phyloP scores from a whole-genome alignment of 2,797 vertebrate species.

The Mastacembelus armatus region DNA sequence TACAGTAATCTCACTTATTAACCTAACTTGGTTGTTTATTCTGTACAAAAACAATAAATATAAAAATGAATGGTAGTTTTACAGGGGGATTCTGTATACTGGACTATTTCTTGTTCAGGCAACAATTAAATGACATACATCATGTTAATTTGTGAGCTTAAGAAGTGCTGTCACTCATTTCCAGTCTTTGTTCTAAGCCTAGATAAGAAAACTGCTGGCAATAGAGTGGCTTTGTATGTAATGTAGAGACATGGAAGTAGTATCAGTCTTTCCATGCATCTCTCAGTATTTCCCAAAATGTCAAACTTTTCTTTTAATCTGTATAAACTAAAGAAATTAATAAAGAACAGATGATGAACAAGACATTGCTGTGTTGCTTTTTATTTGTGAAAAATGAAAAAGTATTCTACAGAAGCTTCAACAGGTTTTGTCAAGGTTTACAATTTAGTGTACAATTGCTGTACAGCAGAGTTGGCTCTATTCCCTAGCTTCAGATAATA shows the following conservation, averaged over 20 bases:
- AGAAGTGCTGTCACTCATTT: not conserved
- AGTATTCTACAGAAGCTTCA: conserved; percentile 83
- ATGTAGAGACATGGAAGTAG: too few relatives aligned
- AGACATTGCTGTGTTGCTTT: conserved; percentile 51
- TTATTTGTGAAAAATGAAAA: conserved; percentile 64
- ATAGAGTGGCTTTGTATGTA: conserved; percentile 1
- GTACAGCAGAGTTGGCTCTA: conserved; percentile 54
- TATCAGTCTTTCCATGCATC: not conserved
- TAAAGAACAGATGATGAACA: conserved; percentile 59
- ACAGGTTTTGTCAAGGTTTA: conserved; percentile 62
- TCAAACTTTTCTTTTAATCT: conserved; percentile 18
- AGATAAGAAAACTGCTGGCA: not conserved
- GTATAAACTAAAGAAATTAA: conserved; percentile 44
- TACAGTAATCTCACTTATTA: not conserved
- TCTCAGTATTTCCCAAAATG: not conserved
- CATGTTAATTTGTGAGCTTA: not conserved
- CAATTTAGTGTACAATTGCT: conserved; percentile 46
- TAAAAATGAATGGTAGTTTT: too few relatives aligned
- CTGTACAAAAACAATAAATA: not conserved
- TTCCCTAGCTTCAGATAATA: conserved; percentile 18
- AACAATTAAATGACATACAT: not conserved
- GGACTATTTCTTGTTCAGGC: not conserved
- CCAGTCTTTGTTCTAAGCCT: not conserved
- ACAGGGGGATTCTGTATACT: too few relatives aligned
- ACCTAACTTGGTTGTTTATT: not conserved